Evolutionary conservation across 2,888 invertebrate genomes (phyloP).

Genomic region (Therioaphis trifolii): DNA sequence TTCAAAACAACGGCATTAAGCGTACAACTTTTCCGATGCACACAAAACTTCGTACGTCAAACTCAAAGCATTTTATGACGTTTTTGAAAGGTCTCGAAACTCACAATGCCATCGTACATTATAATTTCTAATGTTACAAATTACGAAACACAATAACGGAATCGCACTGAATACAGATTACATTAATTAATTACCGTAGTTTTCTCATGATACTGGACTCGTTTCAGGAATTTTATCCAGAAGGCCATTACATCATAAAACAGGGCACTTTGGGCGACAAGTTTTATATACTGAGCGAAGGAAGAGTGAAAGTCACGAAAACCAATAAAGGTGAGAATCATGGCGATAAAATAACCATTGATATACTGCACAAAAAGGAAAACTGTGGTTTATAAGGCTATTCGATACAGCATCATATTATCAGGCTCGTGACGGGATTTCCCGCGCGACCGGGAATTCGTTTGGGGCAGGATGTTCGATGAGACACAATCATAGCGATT

Average conservation of each 20-base stretch:
- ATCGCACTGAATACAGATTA: not conserved
- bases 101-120: not conserved
- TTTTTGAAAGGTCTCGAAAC: conserved; percentile 28
- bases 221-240: conserved; percentile 74
- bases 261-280: conserved; percentile 76
- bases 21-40: conserved; percentile 6
- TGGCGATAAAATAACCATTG: no score
- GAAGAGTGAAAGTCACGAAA: conserved; percentile 73
- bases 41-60: not conserved
- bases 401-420: no score
- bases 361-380: no score
- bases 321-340: conserved; percentile 68
- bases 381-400: no score
- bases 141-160: not conserved
- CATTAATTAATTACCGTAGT: conserved; percentile 15
- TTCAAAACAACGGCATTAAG: no score
- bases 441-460: no score
- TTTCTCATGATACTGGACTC: conserved; percentile 51
- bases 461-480: no score
- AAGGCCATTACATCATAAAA: conserved; percentile 75
- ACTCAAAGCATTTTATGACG: not conserved
- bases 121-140: no score
- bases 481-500: not conserved
- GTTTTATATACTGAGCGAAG: conserved; percentile 76
- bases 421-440: no score